Evolutionary conservation across 2,113 vertebrate species (phyloP).

Genomic region (Calyptomena viridis): DNA sequence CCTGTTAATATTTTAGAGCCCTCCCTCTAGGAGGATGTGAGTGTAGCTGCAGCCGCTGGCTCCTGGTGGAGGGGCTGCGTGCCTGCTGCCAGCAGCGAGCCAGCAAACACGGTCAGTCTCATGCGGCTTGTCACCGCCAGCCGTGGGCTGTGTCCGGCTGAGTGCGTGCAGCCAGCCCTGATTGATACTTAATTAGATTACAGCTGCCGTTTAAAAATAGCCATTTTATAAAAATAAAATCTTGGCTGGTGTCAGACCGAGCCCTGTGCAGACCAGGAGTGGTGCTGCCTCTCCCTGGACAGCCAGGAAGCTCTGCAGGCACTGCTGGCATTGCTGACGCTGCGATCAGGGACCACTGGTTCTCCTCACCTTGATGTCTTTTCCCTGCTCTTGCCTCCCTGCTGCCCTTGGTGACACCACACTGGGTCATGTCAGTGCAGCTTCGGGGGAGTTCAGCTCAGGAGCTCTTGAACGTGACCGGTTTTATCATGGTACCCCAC

Average conservation of each 20-base stretch:
- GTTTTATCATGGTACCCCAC: background rate
- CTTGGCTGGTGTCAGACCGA: background rate
- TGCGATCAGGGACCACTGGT: accelerated
- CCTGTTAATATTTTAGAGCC: accelerated
- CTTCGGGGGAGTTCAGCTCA: accelerated
- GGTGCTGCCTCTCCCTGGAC: background rate
- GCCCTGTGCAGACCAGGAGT: background rate
- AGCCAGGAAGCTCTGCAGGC: background rate
- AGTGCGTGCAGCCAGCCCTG: background rate
- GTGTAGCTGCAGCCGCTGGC: background rate
- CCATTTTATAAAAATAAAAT: background rate
- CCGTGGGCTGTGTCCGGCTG: background rate
- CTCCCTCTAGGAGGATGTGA: background rate
- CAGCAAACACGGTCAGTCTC: background rate
- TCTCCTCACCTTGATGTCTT: background rate
- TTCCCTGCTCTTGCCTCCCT: background rate
- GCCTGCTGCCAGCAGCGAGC: background rate
- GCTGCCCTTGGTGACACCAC: background rate
- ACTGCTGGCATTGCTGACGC: background rate
- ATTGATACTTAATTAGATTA: constrained; percentile 55
- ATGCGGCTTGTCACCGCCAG: background rate
- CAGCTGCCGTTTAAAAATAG: constrained; percentile 33
- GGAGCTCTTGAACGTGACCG: background rate
- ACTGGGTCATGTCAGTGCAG: accelerated
- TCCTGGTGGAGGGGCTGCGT: background rate